These are phyloP conservation scores for Mystacides longicornis DNA, from an alignment of 2,888 invertebrate species.

Conservation along the genomic window DNA sequence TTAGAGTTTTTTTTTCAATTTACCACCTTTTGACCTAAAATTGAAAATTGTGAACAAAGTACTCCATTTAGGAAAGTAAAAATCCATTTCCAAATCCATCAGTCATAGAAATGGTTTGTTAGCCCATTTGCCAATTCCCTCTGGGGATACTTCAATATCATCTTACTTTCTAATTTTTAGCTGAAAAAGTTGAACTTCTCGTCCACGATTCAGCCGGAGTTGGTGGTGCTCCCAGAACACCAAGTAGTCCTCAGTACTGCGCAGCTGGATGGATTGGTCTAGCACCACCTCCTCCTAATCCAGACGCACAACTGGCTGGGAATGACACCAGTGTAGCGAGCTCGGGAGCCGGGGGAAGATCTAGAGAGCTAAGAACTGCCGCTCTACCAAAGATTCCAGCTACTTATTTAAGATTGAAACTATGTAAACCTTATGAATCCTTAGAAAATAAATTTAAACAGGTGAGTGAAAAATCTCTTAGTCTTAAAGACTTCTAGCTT, in stretches of 20 bases:
- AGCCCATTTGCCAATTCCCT: no score
- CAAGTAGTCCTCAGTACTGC: constrained; percentile 46
- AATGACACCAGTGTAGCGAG: not conserved
- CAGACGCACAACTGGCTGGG: constrained; percentile 35
- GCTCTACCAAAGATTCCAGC: constrained; percentile 61
- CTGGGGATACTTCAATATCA: no score
- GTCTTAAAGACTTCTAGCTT: no score
- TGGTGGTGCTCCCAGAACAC: constrained; percentile 42
- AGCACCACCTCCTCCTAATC: constrained; percentile 35
- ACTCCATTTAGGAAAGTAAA: no score
- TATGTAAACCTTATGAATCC: constrained; percentile 79
- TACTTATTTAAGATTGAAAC: constrained; percentile 68
- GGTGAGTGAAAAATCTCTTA: no score
- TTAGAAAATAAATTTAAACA: constrained; percentile 74
- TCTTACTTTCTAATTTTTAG: constrained; percentile 30
- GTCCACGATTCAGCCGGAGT: constrained; percentile 42
- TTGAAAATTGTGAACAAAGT: no score
- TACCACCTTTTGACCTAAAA: no score
- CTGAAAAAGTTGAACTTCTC: constrained; percentile 43
- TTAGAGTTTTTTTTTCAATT: no score
- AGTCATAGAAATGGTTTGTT: no score
- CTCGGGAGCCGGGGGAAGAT: constrained; percentile 33
- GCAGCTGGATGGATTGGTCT: constrained; percentile 44
- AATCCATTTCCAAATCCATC: no score
- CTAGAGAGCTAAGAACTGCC: constrained; percentile 44